Evolutionary conservation across 1,140 invertebrate species (phyloP).

Genomic region (Cyrtorhinus lividipennis): DNA sequence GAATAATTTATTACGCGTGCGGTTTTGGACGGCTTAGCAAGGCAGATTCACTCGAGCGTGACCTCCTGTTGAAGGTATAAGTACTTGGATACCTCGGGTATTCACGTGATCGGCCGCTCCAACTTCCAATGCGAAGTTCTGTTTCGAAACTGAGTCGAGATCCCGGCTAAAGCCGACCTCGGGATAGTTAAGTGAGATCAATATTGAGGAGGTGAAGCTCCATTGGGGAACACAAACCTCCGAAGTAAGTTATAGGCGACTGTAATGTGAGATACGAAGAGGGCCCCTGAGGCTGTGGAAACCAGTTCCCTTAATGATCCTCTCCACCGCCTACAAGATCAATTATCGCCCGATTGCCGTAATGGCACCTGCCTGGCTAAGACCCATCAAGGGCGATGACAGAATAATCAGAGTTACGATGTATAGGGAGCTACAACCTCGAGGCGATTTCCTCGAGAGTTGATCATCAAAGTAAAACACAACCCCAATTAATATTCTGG

Average conservation of each 20-base stretch:
- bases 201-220: background rate
- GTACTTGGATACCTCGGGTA: too few relatives aligned
- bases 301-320: background rate
- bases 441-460: background rate
- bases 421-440: background rate
- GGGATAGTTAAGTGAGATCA: background rate
- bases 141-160: too few relatives aligned
- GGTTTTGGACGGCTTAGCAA: too few relatives aligned
- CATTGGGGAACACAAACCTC: background rate
- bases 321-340: background rate
- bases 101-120: too few relatives aligned
- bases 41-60: too few relatives aligned
- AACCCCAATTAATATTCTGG: background rate
- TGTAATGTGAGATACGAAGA: background rate
- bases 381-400: background rate
- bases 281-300: background rate
- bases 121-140: too few relatives aligned
- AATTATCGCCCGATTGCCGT: background rate
- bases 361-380: background rate
- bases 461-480: background rate
- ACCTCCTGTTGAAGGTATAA: too few relatives aligned
- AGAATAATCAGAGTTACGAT: background rate
- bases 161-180: too few relatives aligned
- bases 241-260: background rate
- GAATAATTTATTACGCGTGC: too few relatives aligned